Evolutionary conservation across 1,140 invertebrate species (phyloP).

Genomic region (Drosophila dunni): DNA sequence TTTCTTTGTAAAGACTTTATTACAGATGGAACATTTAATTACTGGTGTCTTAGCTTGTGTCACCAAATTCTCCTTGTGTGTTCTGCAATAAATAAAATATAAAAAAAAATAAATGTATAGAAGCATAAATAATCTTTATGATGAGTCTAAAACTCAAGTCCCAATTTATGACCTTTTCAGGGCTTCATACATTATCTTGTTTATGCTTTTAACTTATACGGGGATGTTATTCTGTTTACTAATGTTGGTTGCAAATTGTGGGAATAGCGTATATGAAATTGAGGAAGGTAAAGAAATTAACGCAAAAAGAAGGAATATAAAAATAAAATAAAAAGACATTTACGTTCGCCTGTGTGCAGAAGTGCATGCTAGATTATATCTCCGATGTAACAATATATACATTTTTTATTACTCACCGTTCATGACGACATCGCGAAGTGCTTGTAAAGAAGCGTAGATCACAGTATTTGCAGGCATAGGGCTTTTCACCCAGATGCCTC

Average conservation of each 20-base stretch:
- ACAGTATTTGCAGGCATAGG: conserved; percentile 47
- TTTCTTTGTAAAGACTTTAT: conserved; percentile 38
- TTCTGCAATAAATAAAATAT: neutral
- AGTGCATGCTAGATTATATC: conserved; percentile 17
- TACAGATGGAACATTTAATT: conserved; percentile 33
- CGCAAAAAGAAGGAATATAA: no score
- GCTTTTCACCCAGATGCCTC: conserved; percentile 44
- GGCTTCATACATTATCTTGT: neutral
- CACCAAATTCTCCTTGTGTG: conserved; percentile 28
- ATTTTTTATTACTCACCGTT: conserved; percentile 18
- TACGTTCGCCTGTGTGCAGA: conserved; percentile 35
- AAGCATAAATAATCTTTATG: neutral
- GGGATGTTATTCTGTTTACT: conserved; percentile 27
- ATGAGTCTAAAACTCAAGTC: neutral
- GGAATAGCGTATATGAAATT: conserved; percentile 1
- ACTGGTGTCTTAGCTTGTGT: neutral
- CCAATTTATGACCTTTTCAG: neutral
- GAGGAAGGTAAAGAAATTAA: no score
- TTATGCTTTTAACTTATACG: conserved; percentile 1
- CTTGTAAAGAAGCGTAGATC: conserved; percentile 36
- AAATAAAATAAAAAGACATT: conserved; percentile 15
- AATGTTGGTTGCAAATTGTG: neutral
- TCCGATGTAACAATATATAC: neutral
- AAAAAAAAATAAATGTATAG: neutral
- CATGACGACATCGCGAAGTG: conserved; percentile 33